Evolutionary conservation across 2,113 vertebrate genomes (phyloP).

Genomic region (Sitta europaea): DNA sequence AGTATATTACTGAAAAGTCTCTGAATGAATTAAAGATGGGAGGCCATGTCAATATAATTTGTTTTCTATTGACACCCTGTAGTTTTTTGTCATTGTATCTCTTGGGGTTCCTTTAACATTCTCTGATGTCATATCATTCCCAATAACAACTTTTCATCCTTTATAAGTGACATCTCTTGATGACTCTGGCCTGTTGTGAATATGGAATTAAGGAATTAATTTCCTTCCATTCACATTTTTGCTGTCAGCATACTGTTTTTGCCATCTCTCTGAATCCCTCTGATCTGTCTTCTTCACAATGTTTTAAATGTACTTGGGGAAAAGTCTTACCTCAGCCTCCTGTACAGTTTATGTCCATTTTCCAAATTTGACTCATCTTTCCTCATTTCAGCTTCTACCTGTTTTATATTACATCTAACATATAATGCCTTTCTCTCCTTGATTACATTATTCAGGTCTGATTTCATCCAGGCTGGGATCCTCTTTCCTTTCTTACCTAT

Average conservation of each 20-base stretch:
- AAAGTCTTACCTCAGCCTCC: conserved; percentile 1
- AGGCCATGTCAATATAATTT: background rate
- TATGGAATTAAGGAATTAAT: background rate
- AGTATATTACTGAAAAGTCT: background rate
- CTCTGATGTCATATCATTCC: background rate
- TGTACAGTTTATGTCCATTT: conserved; percentile 11
- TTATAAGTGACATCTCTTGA: background rate
- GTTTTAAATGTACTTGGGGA: background rate
- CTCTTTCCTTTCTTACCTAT: background rate
- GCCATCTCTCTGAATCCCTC: background rate
- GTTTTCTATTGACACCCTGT: background rate
- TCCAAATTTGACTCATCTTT: background rate
- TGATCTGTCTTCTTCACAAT: background rate
- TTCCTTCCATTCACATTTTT: conserved; percentile 4
- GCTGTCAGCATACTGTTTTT: conserved; percentile 10
- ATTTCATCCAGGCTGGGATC: conserved; percentile 32
- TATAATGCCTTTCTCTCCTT: conserved; percentile 9
- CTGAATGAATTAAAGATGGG: background rate
- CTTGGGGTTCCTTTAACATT: background rate
- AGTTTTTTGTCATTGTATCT: background rate
- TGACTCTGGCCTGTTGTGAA: background rate
- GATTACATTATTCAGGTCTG: conserved; percentile 65
- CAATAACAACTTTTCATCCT: background rate
- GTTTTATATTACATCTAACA: background rate
- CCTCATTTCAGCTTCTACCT: background rate